Base-by-base conservation (phyloP, 2,113 vertebrate genomes). In the Pangasianodon hypophthalmus region DNA sequence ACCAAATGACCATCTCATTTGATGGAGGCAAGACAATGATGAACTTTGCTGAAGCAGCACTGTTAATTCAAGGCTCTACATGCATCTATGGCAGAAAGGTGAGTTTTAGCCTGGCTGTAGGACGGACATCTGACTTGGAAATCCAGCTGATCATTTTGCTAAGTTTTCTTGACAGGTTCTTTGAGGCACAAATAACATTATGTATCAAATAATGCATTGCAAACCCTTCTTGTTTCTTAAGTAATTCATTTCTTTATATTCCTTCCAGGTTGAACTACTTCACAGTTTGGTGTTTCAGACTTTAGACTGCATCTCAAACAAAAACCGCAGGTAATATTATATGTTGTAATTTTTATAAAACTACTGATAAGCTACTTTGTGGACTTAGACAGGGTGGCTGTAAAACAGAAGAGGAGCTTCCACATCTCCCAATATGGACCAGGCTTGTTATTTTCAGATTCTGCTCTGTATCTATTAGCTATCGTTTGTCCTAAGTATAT, bases 31-130 rank as follows among this genome's bases (percentile, higher is more conserved):
- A 94, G 85, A 98, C 96, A 44, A 96, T 95, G 19, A 97, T 99
- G 96, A 99, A 99, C 91, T 99, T 99, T 93, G 96, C 94, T 0
- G 97, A 99, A 67, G 98, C 98, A 0, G 98, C 98, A 0, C 93
- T 99, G 90, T 24, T 99, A 75, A 98, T 99, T 92, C 98, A 99
- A 91, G 98, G 98, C 0, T 98, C 98, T 0, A 95, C 97, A 54
- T 98, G 96, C 64, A 94, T 99, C 93, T 99, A 99, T 95, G 98
- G 98, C 92, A 98, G 96, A 93, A 99, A 99, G 97, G 98, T 99
- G 84, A 88, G 90, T 13, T 75, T 52, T 2, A 48, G 44, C 24
- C 44, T 26, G 50, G 4, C 11, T 71, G 32, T 46, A 21, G 50
- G 21, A 8, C 48, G 6, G 4, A 50, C 54, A 10, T 85, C n/a